Evolutionary conservation across 1,140 invertebrate genomes (phyloP).

Genomic region (Amphibalanus amphitrite): DNA sequence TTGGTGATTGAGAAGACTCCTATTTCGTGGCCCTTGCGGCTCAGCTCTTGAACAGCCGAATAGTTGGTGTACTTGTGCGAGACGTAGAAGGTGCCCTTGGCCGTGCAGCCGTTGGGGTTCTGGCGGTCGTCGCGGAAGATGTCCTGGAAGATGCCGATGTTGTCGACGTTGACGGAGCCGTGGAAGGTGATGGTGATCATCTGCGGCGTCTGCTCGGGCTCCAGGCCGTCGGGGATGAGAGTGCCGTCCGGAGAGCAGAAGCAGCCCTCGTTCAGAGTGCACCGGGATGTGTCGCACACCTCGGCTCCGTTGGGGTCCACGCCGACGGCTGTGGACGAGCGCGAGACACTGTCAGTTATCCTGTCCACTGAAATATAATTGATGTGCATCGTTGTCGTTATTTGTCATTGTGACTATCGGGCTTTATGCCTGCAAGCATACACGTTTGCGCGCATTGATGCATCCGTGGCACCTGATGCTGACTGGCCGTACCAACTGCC

Average conservation of each 20-base stretch:
- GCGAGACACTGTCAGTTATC: not conserved
- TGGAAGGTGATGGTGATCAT: slow-evolving; percentile 92
- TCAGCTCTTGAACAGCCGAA: slow-evolving; percentile 74
- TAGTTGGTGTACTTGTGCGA: slow-evolving; percentile 94
- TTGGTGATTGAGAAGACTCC: slow-evolving; percentile 82
- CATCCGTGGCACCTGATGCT: not conserved
- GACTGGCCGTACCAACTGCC: too few species aligned
- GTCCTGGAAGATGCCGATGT: slow-evolving; percentile 78
- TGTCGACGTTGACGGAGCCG: slow-evolving; percentile 83
- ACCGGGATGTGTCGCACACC: slow-evolving; percentile 73
- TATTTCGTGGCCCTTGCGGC: slow-evolving; percentile 82
- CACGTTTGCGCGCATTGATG: not conserved
- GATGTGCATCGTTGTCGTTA: not conserved
- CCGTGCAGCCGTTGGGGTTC: slow-evolving; percentile 81
- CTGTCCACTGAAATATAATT: not conserved
- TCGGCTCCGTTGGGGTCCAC: slow-evolving; percentile 72
- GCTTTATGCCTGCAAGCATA: not conserved
- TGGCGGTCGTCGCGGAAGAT: slow-evolving; percentile 66
- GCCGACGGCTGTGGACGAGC: slow-evolving; percentile 48
- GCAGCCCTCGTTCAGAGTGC: slow-evolving; percentile 73
- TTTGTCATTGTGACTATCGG: not conserved
- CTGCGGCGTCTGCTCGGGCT: slow-evolving; percentile 48
- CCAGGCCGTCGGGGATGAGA: slow-evolving; percentile 21
- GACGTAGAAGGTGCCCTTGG: slow-evolving; percentile 70
- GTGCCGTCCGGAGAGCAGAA: slow-evolving; percentile 87